Percentiles rank a stretch among this genome's conserved stretches.
Evolutionary conservation across 2,113 vertebrate species (phyloP).

Genomic region (Clinocottus analis): DNA sequence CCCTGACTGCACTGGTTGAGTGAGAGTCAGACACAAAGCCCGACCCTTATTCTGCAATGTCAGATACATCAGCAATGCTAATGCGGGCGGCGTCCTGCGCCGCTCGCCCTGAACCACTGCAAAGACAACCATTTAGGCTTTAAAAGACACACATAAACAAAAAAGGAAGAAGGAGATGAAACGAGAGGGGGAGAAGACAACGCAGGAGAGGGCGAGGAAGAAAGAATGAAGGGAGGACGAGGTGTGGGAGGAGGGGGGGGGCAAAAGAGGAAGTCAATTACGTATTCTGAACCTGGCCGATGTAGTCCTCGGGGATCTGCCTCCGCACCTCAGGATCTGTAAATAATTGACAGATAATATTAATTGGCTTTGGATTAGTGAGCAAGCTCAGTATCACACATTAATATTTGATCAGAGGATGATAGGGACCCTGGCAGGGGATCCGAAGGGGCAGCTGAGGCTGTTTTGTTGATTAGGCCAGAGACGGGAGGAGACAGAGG

Average conservation of each 20-base stretch:
- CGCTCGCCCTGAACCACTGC: slow-evolving; percentile 54
- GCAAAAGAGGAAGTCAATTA: slow-evolving; percentile 92
- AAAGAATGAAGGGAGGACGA: slow-evolving; percentile 61
- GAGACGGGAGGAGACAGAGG: slow-evolving; percentile 88
- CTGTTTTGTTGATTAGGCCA: slow-evolving; percentile 95
- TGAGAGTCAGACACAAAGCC: slow-evolving; percentile 76
- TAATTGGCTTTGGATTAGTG: slow-evolving; percentile 99
- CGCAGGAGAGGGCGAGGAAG: slow-evolving; percentile 50
- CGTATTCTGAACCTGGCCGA: slow-evolving; percentile 99
- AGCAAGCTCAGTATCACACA: slow-evolving; percentile 99
- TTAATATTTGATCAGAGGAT: slow-evolving; percentile 99
- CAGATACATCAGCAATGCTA: slow-evolving; percentile 75
- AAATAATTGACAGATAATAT: slow-evolving; percentile 99
- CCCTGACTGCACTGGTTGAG: slow-evolving; percentile 63
- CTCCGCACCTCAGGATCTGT: slow-evolving; percentile 99
- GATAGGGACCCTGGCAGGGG: slow-evolving; percentile 98
- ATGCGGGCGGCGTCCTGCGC: slow-evolving; percentile 68
- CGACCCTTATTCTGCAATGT: slow-evolving; percentile 46
- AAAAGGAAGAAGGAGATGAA: slow-evolving; percentile 70
- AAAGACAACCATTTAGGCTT: slow-evolving; percentile 81
- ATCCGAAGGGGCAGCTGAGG: slow-evolving; percentile 97
- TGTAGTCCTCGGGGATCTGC: slow-evolving; percentile 97
- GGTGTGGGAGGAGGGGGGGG: slow-evolving; percentile 36
- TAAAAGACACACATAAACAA: slow-evolving; percentile 80
- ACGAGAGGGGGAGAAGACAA: slow-evolving; percentile 57